Conservation (phyloP, 2,888 invertebrate species). For the Harmothoe impar region DNA sequence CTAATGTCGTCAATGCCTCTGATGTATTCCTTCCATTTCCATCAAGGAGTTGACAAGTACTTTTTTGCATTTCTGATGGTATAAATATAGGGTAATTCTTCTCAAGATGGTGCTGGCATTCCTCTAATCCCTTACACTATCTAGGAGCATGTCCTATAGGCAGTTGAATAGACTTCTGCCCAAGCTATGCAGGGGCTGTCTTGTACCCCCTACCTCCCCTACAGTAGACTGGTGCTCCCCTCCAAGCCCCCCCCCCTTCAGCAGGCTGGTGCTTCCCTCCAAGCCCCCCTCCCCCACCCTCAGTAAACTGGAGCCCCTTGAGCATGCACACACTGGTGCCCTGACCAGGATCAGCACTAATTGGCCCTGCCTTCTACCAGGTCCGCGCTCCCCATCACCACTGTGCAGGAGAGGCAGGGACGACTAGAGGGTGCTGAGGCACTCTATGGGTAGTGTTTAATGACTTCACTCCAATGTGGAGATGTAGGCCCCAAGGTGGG, state of each 20-base stretch:
- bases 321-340: slow-evolving; percentile 19
- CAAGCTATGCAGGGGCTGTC: background rate
- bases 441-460: background rate
- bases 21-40: too few species aligned
- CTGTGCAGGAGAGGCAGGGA: background rate
- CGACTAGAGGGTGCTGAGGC: background rate
- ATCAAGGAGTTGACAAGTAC: too few species aligned
- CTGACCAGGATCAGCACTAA: slow-evolving; percentile 32
- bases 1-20: too few species aligned
- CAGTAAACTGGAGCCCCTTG: background rate
- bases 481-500: too few species aligned
- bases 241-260: background rate
- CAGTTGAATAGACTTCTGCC: too few species aligned
- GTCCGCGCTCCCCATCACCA: background rate
- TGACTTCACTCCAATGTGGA: background rate
- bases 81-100: too few species aligned
- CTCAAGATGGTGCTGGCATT: too few species aligned
- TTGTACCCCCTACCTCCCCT: background rate
- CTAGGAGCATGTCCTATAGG: too few species aligned
- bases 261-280: background rate
- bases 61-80: too few species aligned
- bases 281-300: background rate
- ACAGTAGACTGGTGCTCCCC: background rate
- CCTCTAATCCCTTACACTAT: too few species aligned
- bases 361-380: slow-evolving; percentile 30